Conservation (phyloP, 1,140 invertebrate species). For the Hycleus phaleratus region DNA sequence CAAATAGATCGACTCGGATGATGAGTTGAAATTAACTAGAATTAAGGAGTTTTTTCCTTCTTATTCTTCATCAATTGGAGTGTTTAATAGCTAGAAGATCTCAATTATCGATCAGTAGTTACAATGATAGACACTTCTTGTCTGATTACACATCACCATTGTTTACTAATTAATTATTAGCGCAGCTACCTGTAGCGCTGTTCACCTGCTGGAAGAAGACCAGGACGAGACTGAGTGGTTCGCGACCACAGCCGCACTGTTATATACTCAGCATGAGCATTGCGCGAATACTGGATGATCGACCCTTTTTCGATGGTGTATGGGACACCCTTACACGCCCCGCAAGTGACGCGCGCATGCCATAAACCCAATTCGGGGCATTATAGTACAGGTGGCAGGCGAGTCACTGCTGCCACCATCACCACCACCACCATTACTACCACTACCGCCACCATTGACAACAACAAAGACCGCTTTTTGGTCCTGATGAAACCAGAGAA, state of each 20-base stretch:
- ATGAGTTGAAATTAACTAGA: too few relatives aligned
- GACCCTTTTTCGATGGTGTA: constrained; percentile 24
- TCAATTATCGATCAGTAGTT: too few relatives aligned
- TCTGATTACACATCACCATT: too few relatives aligned
- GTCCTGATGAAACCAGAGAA: too few relatives aligned
- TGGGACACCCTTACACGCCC: constrained; percentile 13
- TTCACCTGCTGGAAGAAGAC: constrained; percentile 16
- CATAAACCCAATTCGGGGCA: too few relatives aligned
- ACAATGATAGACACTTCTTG: too few relatives aligned
- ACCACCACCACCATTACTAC: neutral
- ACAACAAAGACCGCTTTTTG: neutral
- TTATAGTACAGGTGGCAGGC: constrained; percentile 32
- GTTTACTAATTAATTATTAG: neutral
- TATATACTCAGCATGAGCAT: constrained; percentile 36
- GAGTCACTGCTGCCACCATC: neutral
- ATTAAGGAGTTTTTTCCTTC: too few relatives aligned
- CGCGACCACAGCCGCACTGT: constrained; percentile 27
- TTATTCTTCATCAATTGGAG: too few relatives aligned
- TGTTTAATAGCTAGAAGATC: too few relatives aligned
- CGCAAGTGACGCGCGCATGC: too few relatives aligned
- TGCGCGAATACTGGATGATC: constrained; percentile 37
- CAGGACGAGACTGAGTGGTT: constrained; percentile 27
- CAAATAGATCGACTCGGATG: too few relatives aligned
- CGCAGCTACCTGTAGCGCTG: constrained; percentile 24
- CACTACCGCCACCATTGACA: neutral